Percentiles rank a stretch among this genome's conserved stretches.
Evolutionary conservation across 2,113 vertebrate species (phyloP).

Genomic region (Brachyhypopomus occidentalis): DNA sequence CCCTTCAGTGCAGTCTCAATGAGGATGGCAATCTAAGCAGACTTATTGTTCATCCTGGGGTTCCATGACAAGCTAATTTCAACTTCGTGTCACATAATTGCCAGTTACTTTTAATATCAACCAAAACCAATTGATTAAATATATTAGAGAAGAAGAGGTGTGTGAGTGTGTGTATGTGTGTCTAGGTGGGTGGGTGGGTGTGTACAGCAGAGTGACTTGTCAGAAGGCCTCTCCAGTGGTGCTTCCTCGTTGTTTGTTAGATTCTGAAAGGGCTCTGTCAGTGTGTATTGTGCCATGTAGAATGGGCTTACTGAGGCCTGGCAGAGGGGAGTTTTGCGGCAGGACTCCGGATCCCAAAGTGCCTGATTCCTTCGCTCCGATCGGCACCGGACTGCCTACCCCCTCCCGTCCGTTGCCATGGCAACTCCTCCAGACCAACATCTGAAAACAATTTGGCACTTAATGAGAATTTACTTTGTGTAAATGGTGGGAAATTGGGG

Average conservation of each 20-base stretch:
- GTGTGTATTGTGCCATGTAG: constrained; percentile 79
- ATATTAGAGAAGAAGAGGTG: constrained; percentile 24
- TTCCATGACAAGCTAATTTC: constrained; percentile 13
- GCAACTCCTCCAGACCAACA: constrained; percentile 81
- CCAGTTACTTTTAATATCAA: constrained; percentile 3
- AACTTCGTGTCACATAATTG: not conserved
- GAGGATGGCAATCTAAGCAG: constrained; percentile 6
- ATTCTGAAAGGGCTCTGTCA: constrained; percentile 78
- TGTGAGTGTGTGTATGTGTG: not conserved
- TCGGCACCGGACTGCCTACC: constrained; percentile 72
- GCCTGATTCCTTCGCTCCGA: constrained; percentile 76
- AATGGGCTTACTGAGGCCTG: constrained; percentile 89
- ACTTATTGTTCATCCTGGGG: constrained; percentile 11
- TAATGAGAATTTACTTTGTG: constrained; percentile 87
- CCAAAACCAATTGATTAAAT: constrained; percentile 2
- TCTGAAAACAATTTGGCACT: constrained; percentile 90
- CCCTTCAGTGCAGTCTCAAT: constrained; percentile 31
- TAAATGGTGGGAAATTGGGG: constrained; percentile 84
- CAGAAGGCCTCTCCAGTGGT: constrained; percentile 77
- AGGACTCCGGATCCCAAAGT: constrained; percentile 71
- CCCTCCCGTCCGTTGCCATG: constrained; percentile 84
- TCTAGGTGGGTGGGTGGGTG: constrained; percentile 14
- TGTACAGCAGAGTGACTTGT: constrained; percentile 24
- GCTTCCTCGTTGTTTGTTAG: constrained; percentile 78
- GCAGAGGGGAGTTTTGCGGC: constrained; percentile 70